Evolutionary conservation across 2,797 vertebrate genomes (phyloP).

Genomic region (Notoglanidium macrostoma): DNA sequence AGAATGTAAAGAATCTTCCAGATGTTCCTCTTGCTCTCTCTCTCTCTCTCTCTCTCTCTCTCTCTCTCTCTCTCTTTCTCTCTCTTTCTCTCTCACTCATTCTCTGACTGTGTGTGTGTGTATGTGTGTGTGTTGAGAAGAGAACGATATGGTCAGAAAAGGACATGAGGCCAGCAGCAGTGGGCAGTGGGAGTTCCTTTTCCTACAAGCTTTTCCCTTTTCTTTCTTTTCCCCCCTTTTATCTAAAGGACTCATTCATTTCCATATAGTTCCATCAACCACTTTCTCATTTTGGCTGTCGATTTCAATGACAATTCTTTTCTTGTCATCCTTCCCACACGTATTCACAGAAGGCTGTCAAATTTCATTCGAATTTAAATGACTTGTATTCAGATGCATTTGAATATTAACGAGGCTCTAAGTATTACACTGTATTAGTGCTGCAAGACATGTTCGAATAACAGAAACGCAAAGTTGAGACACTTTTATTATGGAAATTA

Average conservation of each 20-base stretch:
- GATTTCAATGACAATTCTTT: conserved; percentile 18
- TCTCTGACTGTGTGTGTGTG: not conserved
- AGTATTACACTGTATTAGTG: not conserved
- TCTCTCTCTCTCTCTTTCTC: too few species aligned
- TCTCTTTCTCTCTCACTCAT: not conserved
- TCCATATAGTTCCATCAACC: not conserved
- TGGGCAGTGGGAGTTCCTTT: conserved; percentile 25
- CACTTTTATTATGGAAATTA: not conserved
- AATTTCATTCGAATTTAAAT: conserved; percentile 2
- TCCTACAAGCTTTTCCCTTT: not conserved
- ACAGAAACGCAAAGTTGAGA: not conserved
- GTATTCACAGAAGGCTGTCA: conserved; percentile 1
- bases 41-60: too few species aligned
- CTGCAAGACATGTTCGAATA: not conserved
- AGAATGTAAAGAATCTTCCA: conserved; percentile 54
- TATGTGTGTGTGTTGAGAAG: not conserved
- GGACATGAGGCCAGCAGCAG: conserved; percentile 6
- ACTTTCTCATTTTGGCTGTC: not conserved
- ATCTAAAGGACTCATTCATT: conserved; percentile 7
- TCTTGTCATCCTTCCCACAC: not conserved
- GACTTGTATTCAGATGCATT: not conserved
- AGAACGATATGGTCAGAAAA: conserved; percentile 22
- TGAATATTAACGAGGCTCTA: not conserved
- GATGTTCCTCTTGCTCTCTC: conserved; percentile 24
- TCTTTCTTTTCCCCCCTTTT: not conserved